phyloP scores from a whole-genome alignment of 1,140 invertebrate genomes.

The Conopomorpha cramerella region DNA sequence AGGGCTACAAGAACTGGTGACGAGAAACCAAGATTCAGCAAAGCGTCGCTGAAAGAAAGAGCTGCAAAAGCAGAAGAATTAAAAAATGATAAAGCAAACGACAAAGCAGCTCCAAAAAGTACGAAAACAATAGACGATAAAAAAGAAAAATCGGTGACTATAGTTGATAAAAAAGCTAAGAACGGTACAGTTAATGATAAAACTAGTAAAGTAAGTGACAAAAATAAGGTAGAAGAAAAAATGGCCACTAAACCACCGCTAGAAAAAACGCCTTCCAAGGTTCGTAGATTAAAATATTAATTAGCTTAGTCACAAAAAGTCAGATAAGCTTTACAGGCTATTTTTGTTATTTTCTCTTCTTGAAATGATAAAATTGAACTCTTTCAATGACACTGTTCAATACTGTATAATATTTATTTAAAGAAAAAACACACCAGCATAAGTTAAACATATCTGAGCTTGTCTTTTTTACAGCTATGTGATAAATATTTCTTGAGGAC shows the following conservation, averaged over 20 bases:
- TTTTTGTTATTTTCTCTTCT: not conserved
- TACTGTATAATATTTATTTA: too few relatives aligned
- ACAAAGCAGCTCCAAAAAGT: conserved; percentile 33
- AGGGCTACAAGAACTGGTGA: conserved; percentile 26
- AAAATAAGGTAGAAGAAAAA: conserved; percentile 11
- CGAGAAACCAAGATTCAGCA: conserved; percentile 34
- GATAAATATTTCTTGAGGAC: too few relatives aligned
- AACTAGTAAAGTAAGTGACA: conserved; percentile 7
- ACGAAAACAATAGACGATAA: conserved; percentile 45
- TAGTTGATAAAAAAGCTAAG: conserved; percentile 20
- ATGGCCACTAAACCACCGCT: conserved; percentile 49
- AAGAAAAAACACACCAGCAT: too few relatives aligned
- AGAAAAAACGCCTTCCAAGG: conserved; percentile 43
- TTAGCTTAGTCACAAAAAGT: too few relatives aligned
- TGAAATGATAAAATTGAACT: too few relatives aligned
- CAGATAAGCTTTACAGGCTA: too few relatives aligned
- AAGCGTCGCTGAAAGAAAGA: conserved; percentile 37
- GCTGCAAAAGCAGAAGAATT: conserved; percentile 5
- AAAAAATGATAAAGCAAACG: conserved; percentile 24
- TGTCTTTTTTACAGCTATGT: too few relatives aligned
- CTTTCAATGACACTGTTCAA: too few relatives aligned
- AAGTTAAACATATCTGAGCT: too few relatives aligned
- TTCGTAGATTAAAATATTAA: too few relatives aligned
- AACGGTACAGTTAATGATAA: conserved; percentile 12
- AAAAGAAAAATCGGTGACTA: conserved; percentile 43